Evolutionary conservation across 1,140 invertebrate genomes (phyloP), one percentile per base, ranked within the genome.

Genomic region (Lordiphosa stackelbergi): DNA sequence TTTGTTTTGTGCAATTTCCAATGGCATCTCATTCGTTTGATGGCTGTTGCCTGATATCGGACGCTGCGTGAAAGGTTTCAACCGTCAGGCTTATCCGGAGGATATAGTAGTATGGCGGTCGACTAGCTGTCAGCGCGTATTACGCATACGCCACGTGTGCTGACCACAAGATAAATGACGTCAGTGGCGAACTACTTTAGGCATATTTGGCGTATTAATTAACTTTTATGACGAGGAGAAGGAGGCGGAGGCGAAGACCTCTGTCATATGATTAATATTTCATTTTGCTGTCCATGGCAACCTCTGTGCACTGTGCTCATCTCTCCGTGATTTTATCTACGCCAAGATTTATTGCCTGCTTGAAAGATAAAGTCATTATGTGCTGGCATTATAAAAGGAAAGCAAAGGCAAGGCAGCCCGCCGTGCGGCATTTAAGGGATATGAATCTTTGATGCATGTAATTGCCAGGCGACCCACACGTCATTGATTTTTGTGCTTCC

Each of bases 401-500:
- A 53, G 41, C 36, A 40, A 60, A 11, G 22, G 38, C 16, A 41
- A 34, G 34, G 12, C 22, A 41, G 48, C 37, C 24, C 47, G 47
- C 70, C 66, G 60, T 62, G 75, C 66, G 66, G 68, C 77, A 74
- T 75, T 81, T 81, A 81, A 66, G 63, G 28, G 71, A 83, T 73
- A 83, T 81, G 77, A 81, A 81, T 81, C 77, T 81, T 81, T 81
- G 77, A 81, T 81, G 77, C 77, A 66, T 83, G 72, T 81, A 81
- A 81, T 81, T 81, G 77, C 64, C 53, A 35, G 48, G 48, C 51
- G 62, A 46, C 24, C 31, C 24, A 46, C 43, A 46, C 31, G 52
- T 79, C 74, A 79, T 81, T 81, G 74, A 62, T 78, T 73, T 65
- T 69, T 56, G 51, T 56, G 51, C 57, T 12, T 19, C 31, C 43